Percentiles rank a stretch among this genome's conserved stretches.
These are phyloP conservation scores for Phalacrocorax aristotelis DNA, from an alignment of 2,113 vertebrate genomes.

Conservation along the genomic window DNA sequence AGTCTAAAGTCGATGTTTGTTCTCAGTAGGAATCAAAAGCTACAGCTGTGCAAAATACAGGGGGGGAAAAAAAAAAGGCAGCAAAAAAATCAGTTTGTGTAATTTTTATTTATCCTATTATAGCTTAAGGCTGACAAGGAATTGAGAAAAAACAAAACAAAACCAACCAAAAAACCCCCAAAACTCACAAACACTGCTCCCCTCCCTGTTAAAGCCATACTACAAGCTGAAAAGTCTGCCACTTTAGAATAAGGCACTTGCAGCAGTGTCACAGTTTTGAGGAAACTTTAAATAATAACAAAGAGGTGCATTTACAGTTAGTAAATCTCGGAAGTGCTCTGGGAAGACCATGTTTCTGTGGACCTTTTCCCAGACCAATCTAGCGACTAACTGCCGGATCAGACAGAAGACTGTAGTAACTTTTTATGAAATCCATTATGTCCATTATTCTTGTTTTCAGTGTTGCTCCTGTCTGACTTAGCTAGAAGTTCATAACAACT, in stretches of 20 bases:
- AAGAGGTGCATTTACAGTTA: neutral
- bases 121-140: neutral
- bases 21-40: neutral
- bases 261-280: neutral
- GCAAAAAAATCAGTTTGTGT: neutral
- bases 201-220: neutral
- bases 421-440: neutral
- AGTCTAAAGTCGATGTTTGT: neutral
- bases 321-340: neutral
- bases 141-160: neutral
- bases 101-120: neutral
- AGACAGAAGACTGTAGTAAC: neutral
- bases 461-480: neutral
- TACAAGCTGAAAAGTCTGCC: neutral
- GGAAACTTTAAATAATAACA: neutral
- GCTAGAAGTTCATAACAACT: neutral
- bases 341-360: neutral
- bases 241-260: neutral
- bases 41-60: neutral
- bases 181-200: neutral
- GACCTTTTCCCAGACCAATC: neutral
- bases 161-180: no score
- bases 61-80: neutral
- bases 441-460: neutral
- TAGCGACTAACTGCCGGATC: no score